Base-by-base conservation (phyloP, 2,113 vertebrate species). In the Salvelinus fontinalis region DNA sequence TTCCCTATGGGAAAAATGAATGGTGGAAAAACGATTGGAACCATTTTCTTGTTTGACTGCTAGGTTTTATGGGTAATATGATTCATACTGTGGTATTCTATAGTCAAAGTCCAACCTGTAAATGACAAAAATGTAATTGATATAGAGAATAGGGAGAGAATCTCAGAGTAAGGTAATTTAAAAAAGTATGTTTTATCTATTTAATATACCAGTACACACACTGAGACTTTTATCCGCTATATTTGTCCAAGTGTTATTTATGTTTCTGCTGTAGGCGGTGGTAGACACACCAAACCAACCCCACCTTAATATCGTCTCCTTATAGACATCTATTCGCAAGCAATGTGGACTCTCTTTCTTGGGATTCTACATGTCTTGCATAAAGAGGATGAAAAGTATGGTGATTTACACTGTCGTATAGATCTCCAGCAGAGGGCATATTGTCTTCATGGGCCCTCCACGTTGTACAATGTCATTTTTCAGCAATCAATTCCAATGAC, bases 381-480 rank as follows among this genome's bases (percentile, higher is more conserved):
- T 16, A 22, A 18, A 13, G 26, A 65, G 26, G 62, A 18, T 24
- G 22, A 4, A 18, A 26, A 18, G 65, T n/a, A 68, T 31, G 65
- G 29, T 34, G 14, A n/a, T 31, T 31, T 44, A 20, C 29, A 26
- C 24, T 44, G 18, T 20, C 67, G 16, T 27, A 0, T 29, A 67
- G 20, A 27, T 44, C 18, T 68, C 76, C 78, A 73, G 51, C 71
- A 83, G 75, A 73, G 71, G 73, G 75, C 44, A 39, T 26, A 6
- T 49, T 75, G 72, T 67, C 12, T 34, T 67, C 39, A 57, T 54
- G 11, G 59, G 27, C 65, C 16, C 27, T 67, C 2, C 27, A 24
- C 26, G 8, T 26, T 14, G 2, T 34, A 44, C 16, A 67, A 3
- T 7, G 14, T 1, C 31, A 9, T 39, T n/a, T 31, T 73, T 29